phyloP scores from a whole-genome alignment of 2,888 invertebrate species.

The Meloe dianella region DNA sequence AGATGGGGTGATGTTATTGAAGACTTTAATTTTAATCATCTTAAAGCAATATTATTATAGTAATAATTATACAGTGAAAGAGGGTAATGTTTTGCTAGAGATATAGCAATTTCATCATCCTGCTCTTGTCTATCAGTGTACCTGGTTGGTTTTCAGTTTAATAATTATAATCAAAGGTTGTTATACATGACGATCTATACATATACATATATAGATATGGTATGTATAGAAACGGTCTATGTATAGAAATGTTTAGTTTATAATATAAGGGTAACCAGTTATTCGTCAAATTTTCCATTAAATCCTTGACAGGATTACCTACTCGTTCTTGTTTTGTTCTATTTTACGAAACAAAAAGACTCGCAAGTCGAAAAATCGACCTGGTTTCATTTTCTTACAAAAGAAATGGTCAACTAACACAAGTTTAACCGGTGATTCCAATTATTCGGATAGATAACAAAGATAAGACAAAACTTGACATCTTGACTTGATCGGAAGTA shows the following conservation, averaged over 20 bases:
- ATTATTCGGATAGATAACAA: no score
- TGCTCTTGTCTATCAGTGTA: neutral
- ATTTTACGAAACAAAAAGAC: neutral
- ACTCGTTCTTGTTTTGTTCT: neutral
- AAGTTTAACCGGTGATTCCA: no score
- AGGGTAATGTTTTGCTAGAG: neutral
- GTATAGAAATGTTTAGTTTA: neutral
- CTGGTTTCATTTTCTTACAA: no score
- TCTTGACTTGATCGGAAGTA: no score
- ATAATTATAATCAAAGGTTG: slow-evolving; percentile 8
- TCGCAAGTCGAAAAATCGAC: no score
- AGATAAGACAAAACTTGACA: no score
- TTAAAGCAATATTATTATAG: neutral
- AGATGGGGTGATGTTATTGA: neutral
- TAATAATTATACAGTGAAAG: neutral
- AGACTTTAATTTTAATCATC: neutral
- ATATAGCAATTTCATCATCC: neutral
- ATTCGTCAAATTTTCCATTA: neutral
- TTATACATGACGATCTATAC: neutral
- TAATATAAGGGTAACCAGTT: neutral
- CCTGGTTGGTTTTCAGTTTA: slow-evolving; percentile 3
- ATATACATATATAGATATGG: no score
- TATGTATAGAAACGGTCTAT: neutral
- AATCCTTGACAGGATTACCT: neutral
- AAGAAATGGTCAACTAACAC: no score